phyloP scores from a whole-genome alignment of 1,140 invertebrate species.

The Trachymyrmex cornetzi region DNA sequence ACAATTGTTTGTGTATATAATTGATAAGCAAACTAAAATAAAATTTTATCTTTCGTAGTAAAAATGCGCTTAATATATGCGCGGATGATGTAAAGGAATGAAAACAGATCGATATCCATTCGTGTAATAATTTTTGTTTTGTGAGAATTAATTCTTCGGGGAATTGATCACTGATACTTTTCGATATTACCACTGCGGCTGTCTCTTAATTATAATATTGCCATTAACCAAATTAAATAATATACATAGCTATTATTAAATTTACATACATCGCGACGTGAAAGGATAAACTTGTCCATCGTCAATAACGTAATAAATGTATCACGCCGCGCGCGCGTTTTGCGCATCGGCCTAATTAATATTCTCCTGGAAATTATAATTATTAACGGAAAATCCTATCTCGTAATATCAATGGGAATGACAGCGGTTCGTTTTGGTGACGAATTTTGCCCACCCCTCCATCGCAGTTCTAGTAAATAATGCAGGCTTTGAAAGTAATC shows the following conservation, averaged over 20 bases:
- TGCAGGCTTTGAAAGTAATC: slow-evolving; percentile 73
- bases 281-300: slow-evolving; percentile 60
- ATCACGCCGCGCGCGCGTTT: slow-evolving; percentile 26
- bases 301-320: slow-evolving; percentile 54
- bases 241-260: slow-evolving; percentile 49
- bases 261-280: slow-evolving; percentile 56
- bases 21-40: background rate
- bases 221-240: slow-evolving; percentile 63
- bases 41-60: background rate
- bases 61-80: background rate
- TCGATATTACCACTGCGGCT: slow-evolving; percentile 7
- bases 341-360: slow-evolving; percentile 56
- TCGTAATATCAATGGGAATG: slow-evolving; percentile 47
- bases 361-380: slow-evolving; percentile 55
- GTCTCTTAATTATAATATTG: slow-evolving; percentile 56
- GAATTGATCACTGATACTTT: slow-evolving; percentile 26
- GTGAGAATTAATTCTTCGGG: slow-evolving; percentile 23
- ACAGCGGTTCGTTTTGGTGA: slow-evolving; percentile 38
- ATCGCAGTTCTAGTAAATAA: slow-evolving; percentile 72
- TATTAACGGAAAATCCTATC: slow-evolving; percentile 47
- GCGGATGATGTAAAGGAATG: background rate
- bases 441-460: slow-evolving; percentile 32
- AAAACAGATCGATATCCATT: background rate
- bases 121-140: slow-evolving; percentile 37
- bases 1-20: background rate